Percentiles rank a stretch among this genome's conserved stretches.
phyloP scores from a whole-genome alignment of 2,113 vertebrate species.

The Anarhynchus alexandrinus region DNA sequence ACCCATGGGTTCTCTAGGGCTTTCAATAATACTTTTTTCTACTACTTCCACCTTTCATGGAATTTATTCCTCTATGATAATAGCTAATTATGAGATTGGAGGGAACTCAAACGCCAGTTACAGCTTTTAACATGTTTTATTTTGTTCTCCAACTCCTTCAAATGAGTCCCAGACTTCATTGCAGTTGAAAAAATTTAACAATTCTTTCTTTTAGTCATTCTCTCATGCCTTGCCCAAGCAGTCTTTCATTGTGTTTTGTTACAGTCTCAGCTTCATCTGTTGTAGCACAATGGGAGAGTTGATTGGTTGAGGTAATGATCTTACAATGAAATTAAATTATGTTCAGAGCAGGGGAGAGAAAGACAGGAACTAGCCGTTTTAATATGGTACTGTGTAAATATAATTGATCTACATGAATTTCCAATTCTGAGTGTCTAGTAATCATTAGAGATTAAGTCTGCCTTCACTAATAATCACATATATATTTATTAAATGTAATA shows the following conservation, averaged over 20 bases:
- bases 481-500: background rate
- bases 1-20: rapidly evolving
- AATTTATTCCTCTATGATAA: background rate
- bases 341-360: background rate
- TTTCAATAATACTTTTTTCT: background rate
- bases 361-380: background rate
- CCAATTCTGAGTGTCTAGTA: background rate
- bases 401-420: background rate
- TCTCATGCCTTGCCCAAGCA: background rate
- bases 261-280: background rate
- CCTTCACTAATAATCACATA: background rate
- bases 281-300: background rate
- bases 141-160: background rate
- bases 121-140: background rate
- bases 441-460: background rate
- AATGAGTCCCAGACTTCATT: background rate
- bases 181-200: background rate
- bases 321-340: background rate
- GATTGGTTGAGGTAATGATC: background rate
- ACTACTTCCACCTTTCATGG: background rate
- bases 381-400: background rate
- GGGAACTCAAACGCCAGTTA: background rate
- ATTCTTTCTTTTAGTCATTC: background rate
- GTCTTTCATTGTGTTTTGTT: background rate
- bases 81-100: background rate